Percentiles rank a stretch among this genome's conserved stretches.
Evolutionary conservation across 2,113 vertebrate species (phyloP).

Genomic region (Bambusicola thoracicus): DNA sequence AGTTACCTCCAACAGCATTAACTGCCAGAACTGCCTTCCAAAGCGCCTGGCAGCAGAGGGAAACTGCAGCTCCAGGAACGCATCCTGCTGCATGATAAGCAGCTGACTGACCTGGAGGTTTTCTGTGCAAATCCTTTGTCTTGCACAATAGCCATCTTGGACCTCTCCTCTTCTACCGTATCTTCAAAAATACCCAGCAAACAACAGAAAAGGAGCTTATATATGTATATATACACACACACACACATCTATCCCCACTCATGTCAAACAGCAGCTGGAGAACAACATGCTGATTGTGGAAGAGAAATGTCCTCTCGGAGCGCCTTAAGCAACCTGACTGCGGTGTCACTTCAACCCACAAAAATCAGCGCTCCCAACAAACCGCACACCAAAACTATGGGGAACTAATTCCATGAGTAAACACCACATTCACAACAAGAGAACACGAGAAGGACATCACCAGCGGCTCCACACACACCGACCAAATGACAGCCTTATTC

Average conservation of each 20-base stretch:
- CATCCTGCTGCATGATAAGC: neutral
- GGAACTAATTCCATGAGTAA: neutral
- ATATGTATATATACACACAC: neutral
- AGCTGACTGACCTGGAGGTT: neutral
- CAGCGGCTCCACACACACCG: neutral
- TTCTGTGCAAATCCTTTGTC: neutral
- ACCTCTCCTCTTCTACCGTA: neutral
- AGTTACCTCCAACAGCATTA: neutral
- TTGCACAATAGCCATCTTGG: neutral
- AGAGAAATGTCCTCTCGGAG: neutral
- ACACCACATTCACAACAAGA: neutral
- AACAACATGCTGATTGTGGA: neutral
- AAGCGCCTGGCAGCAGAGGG: constrained; percentile 1
- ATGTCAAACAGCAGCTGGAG: neutral
- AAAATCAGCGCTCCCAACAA: neutral
- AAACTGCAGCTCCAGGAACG: constrained; percentile 11
- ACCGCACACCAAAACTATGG: neutral
- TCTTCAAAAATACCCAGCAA: neutral
- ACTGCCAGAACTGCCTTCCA: neutral
- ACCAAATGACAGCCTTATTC: neutral
- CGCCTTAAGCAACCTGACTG: neutral
- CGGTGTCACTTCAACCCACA: neutral
- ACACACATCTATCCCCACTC: too few relatives aligned
- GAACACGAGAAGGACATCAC: neutral
- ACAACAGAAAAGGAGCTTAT: neutral